These are phyloP conservation scores for Gymnocephalus cernua DNA, from an alignment of 2,113 vertebrate species.

Conservation along the genomic window DNA sequence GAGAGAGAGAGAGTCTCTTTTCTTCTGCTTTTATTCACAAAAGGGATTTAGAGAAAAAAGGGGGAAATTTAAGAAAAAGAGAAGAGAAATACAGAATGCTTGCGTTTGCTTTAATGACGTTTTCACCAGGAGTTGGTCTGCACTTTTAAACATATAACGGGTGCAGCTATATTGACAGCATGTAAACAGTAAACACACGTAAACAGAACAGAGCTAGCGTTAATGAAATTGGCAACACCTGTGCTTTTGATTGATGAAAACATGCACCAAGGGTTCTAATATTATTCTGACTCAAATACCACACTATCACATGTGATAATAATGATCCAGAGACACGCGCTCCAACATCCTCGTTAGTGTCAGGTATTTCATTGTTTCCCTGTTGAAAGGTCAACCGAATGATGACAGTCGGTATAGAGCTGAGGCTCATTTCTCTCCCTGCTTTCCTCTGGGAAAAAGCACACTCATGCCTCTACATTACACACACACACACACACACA, in stretches of 20 bases:
- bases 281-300: slow-evolving; percentile 44
- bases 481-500: not conserved
- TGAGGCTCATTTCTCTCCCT: slow-evolving; percentile 33
- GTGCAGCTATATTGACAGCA: not conserved
- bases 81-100: not conserved
- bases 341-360: slow-evolving; percentile 64
- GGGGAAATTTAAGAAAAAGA: no score
- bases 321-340: slow-evolving; percentile 33
- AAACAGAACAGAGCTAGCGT: not conserved
- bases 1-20: slow-evolving; percentile 26
- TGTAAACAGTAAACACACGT: no score
- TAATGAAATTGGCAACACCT: not conserved
- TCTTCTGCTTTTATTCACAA: slow-evolving; percentile 46
- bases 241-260: slow-evolving; percentile 19
- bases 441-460: slow-evolving; percentile 21
- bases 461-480: not conserved
- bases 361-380: slow-evolving; percentile 54
- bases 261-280: slow-evolving; percentile 22
- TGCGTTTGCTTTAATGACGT: slow-evolving; percentile 15
- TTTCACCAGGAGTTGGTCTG: slow-evolving; percentile 15
- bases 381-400: slow-evolving; percentile 60
- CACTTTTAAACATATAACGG: slow-evolving; percentile 28
- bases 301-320: slow-evolving; percentile 38
- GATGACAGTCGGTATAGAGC: slow-evolving; percentile 45
- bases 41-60: not conserved